These are phyloP conservation scores for Cynopterus brachyotis DNA, from an alignment of 2,113 vertebrate species.

Conservation along the genomic window DNA sequence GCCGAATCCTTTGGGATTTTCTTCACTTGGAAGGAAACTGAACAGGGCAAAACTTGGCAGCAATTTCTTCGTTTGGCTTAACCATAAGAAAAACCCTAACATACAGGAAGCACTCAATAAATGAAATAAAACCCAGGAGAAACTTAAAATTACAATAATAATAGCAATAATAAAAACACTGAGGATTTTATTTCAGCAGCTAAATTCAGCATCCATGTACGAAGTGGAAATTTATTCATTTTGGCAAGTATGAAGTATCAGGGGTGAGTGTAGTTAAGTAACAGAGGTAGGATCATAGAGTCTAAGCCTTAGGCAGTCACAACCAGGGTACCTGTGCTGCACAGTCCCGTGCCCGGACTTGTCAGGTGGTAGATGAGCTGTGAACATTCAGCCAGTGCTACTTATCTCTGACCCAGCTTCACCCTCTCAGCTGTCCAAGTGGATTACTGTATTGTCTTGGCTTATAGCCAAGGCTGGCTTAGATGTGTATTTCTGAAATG, in stretches of 20 bases:
- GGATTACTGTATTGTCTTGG: slow-evolving; percentile 55
- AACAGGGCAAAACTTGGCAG: background rate
- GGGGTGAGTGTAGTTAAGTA: background rate
- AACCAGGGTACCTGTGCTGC: background rate
- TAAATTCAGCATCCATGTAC: background rate
- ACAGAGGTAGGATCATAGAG: background rate
- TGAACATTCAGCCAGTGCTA: fast-evolving
- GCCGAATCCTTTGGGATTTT: background rate
- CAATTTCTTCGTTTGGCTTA: background rate
- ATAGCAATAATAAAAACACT: background rate
- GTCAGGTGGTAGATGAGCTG: background rate
- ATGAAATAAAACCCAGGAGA: slow-evolving; percentile 27
- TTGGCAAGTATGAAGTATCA: background rate
- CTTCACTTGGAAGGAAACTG: background rate
- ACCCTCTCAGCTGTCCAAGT: slow-evolving; percentile 56
- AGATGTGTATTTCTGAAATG: slow-evolving; percentile 31
- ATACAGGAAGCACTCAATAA: background rate
- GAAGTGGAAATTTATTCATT: background rate
- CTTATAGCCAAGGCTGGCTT: slow-evolving; percentile 36
- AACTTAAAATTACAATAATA: background rate
- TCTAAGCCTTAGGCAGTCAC: background rate
- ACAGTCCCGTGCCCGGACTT: background rate
- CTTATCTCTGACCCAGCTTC: slow-evolving; percentile 61
- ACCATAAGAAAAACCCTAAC: background rate
- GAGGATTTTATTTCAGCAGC: slow-evolving; percentile 28